Evolutionary conservation across 2,888 invertebrate species (phyloP).

Genomic region (Drosophila quinaria): DNA sequence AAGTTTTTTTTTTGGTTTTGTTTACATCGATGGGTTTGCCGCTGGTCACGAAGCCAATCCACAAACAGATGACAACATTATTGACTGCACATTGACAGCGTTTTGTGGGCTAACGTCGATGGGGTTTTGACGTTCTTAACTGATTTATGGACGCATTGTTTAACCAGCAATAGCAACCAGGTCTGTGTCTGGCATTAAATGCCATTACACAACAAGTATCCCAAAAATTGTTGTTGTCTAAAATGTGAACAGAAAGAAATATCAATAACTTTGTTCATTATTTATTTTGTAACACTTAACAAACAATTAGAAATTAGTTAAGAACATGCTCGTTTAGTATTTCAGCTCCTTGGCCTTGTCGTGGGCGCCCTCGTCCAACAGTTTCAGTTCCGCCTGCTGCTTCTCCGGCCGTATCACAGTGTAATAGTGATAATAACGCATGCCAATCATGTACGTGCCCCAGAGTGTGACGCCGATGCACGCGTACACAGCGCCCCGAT

Average conservation of each 20-base stretch:
- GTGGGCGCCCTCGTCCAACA: slow-evolving; percentile 86
- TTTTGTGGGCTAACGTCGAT: slow-evolving; percentile 8
- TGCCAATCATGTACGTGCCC: slow-evolving; percentile 86
- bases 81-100: slow-evolving; percentile 43
- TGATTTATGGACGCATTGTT: slow-evolving; percentile 68
- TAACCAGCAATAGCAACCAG: background rate
- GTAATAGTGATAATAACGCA: slow-evolving; percentile 86
- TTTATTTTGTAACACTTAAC: slow-evolving; percentile 71
- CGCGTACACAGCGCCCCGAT: slow-evolving; percentile 87
- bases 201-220: slow-evolving; percentile 63
- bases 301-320: slow-evolving; percentile 29
- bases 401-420: slow-evolving; percentile 86
- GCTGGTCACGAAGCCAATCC: slow-evolving; percentile 59
- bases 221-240: background rate
- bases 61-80: slow-evolving; percentile 57
- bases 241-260: background rate
- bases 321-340: slow-evolving; percentile 56
- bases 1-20: background rate
- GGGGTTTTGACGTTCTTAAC: slow-evolving; percentile 11
- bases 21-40: background rate
- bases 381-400: slow-evolving; percentile 85
- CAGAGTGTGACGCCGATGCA: slow-evolving; percentile 87
- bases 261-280: slow-evolving; percentile 18
- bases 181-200: background rate
- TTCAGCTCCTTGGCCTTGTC: slow-evolving; percentile 85